Conservation (phyloP, 1,140 invertebrate species). For the Kradibia gibbosae region DNA sequence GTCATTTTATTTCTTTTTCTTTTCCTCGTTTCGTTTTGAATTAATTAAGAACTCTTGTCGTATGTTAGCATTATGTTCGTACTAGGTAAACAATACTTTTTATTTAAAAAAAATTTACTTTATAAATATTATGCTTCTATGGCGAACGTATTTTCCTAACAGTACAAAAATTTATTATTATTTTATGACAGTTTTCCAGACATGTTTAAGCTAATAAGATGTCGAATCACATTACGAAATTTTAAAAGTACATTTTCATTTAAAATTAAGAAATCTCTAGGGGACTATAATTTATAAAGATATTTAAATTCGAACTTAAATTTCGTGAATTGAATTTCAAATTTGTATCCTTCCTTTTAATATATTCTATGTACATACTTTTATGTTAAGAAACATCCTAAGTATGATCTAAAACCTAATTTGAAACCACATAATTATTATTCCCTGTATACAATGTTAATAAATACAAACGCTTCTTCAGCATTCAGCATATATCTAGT, state of each 20-base stretch:
- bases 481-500: neutral
- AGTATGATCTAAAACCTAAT: too few relatives aligned
- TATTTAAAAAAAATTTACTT: slow-evolving; percentile 8
- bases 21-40: neutral
- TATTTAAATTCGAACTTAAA: neutral
- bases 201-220: neutral
- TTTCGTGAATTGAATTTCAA: neutral
- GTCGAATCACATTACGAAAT: slow-evolving; percentile 2
- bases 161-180: neutral
- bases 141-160: neutral
- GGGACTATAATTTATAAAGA: too few relatives aligned
- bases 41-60: neutral
- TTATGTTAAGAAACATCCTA: too few relatives aligned
- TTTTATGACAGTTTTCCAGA: slow-evolving; percentile 7
- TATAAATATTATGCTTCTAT: neutral
- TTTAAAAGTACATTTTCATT: neutral
- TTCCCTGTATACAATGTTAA: neutral
- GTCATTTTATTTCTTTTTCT: neutral
- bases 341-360: too few relatives aligned
- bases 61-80: neutral
- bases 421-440: neutral
- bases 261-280: neutral
- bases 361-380: too few relatives aligned
- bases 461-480: neutral
- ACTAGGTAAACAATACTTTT: neutral